Conservation (phyloP, 1,140 invertebrate species). For the Drosophila arawakana region DNA sequence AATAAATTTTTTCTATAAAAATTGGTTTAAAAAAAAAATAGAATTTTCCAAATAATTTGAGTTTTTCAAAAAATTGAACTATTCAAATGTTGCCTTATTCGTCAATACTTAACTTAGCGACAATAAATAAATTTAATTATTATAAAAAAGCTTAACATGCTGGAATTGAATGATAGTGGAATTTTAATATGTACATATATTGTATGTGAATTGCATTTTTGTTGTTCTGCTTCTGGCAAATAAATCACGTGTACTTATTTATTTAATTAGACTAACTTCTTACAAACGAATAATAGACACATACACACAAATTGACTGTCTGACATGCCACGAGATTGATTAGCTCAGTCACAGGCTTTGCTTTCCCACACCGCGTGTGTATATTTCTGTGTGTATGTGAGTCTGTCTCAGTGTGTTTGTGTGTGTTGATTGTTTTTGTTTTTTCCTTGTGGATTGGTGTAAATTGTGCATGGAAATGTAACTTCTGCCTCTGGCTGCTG, state of each 20-base stretch:
- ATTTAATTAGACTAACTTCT: constrained; percentile 83
- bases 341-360: constrained; percentile 73
- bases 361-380: constrained; percentile 32
- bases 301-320: constrained; percentile 77
- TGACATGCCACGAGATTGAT: constrained; percentile 82
- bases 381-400: no score
- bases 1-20: no score
- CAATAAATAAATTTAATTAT: no score
- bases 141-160: no score
- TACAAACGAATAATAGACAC: constrained; percentile 76
- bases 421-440: constrained; percentile 51
- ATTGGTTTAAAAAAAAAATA: no score
- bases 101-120: no score
- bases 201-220: constrained; percentile 26
- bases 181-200: background rate
- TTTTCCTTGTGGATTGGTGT: constrained; percentile 73
- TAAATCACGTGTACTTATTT: constrained; percentile 83
- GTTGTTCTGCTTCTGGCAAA: constrained; percentile 58
- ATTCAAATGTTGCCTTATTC: no score
- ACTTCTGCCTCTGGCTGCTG: constrained; percentile 76
- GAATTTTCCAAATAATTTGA: no score
- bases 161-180: background rate
- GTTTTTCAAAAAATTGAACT: no score
- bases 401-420: constrained; percentile 12
- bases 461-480: constrained; percentile 83